Conservation (phyloP, 2,888 invertebrate species). For the Scaptomyza flava region DNA sequence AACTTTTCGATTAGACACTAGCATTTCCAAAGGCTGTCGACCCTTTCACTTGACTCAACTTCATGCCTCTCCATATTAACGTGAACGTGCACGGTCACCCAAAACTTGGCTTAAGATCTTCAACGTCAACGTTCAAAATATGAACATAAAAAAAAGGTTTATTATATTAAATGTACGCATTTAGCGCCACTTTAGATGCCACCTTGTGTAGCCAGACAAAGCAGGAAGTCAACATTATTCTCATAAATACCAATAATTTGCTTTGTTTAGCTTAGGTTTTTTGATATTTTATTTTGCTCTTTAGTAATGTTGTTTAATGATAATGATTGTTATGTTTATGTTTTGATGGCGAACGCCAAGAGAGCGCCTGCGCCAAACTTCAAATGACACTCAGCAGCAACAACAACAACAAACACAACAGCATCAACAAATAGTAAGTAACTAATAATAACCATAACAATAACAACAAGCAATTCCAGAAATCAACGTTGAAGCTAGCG, state of each 20-base stretch:
- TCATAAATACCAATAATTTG: conserved; percentile 74
- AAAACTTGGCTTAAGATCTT: conserved; percentile 53
- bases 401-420: conserved; percentile 16
- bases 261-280: conserved; percentile 68
- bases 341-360: conserved; percentile 55
- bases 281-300: conserved; percentile 16
- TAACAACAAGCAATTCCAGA: conserved; percentile 75
- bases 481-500: conserved; percentile 61
- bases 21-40: conserved; percentile 62
- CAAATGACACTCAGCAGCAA: conserved; percentile 58
- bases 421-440: conserved; percentile 41
- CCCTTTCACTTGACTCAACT: conserved; percentile 61
- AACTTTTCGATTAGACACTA: conserved; percentile 28
- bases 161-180: conserved; percentile 75
- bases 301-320: conserved; percentile 32
- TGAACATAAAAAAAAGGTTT: conserved; percentile 58
- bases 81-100: conserved; percentile 66
- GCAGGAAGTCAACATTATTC: conserved; percentile 78
- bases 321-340: conserved; percentile 77
- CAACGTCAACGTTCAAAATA: conserved; percentile 23
- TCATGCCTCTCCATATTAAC: conserved; percentile 61
- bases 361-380: conserved; percentile 46
- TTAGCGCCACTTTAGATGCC: conserved; percentile 77
- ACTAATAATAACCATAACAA: conserved; percentile 79
- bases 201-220: conserved; percentile 42